These are phyloP conservation scores for Crypturellus undulatus DNA, from an alignment of 2,113 vertebrate species.

Conservation along the genomic window DNA sequence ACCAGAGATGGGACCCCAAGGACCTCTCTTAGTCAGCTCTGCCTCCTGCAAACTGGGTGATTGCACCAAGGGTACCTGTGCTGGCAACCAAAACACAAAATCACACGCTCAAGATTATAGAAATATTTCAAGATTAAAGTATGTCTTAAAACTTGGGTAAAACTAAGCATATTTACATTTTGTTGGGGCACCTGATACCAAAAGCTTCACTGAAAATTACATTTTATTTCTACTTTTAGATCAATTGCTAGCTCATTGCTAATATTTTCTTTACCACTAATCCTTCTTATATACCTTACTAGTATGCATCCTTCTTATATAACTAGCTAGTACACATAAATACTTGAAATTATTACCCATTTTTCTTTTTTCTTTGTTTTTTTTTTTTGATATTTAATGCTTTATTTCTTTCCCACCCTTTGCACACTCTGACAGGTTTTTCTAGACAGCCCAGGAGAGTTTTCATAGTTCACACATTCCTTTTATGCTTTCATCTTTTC, in stretches of 20 bases:
- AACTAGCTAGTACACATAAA: background rate
- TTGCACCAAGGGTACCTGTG: rapidly evolving
- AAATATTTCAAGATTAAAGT: background rate
- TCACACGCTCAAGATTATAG: background rate
- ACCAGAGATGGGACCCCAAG: rapidly evolving
- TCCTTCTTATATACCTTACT: background rate
- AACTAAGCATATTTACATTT: background rate
- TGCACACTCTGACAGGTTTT: background rate
- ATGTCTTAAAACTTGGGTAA: background rate
- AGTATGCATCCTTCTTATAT: background rate
- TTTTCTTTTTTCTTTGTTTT: background rate
- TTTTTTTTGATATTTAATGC: constrained; percentile 29
- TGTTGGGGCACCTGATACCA: rapidly evolving
- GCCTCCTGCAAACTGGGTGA: background rate
- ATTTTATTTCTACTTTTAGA: background rate
- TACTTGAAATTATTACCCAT: constrained; percentile 2
- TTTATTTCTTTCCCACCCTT: constrained; percentile 1
- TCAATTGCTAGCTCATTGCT: rapidly evolving
- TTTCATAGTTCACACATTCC: background rate
- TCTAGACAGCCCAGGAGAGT: constrained; percentile 17
- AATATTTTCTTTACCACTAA: background rate
- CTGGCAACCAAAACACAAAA: background rate
- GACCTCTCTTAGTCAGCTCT: background rate
- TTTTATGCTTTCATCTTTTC: constrained; percentile 43
- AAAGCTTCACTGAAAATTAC: background rate